Evolutionary conservation across 1,140 invertebrate genomes (phyloP).

Genomic region (Neodiprion lecontei): DNA sequence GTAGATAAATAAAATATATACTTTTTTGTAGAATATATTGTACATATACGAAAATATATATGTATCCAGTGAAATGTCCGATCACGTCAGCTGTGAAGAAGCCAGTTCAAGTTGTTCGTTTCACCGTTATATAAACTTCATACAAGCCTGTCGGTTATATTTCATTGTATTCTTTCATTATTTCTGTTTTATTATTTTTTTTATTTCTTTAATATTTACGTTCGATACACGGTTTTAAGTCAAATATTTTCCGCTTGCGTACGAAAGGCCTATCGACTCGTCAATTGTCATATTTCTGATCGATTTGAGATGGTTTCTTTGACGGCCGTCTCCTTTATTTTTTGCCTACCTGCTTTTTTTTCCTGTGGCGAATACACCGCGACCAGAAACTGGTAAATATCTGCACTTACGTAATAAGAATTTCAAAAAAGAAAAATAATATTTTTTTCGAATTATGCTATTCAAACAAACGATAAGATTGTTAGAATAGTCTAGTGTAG

Average conservation of each 20-base stretch:
- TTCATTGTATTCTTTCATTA: neutral
- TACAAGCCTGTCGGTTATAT: no score
- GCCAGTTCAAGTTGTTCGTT: neutral
- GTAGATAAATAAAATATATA: slow-evolving; percentile 20
- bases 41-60: slow-evolving; percentile 33
- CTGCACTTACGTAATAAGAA: neutral
- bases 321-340: slow-evolving; percentile 53
- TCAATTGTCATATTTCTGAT: neutral
- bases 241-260: neutral
- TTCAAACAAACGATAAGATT: neutral
- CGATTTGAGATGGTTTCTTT: slow-evolving; percentile 56
- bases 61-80: neutral
- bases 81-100: neutral
- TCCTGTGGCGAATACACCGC: slow-evolving; percentile 44
- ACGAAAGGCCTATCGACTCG: neutral
- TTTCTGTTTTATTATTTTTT: slow-evolving; percentile 6
- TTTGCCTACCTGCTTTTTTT: slow-evolving; percentile 48
- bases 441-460: neutral
- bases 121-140: no score
- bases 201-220: neutral
- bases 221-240: neutral
- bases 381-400: slow-evolving; percentile 55
- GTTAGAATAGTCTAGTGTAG: neutral
- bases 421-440: neutral
- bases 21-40: slow-evolving; percentile 35